Evolutionary conservation across 2,113 vertebrate genomes (phyloP).

Genomic region (Collichthys lucidus): DNA sequence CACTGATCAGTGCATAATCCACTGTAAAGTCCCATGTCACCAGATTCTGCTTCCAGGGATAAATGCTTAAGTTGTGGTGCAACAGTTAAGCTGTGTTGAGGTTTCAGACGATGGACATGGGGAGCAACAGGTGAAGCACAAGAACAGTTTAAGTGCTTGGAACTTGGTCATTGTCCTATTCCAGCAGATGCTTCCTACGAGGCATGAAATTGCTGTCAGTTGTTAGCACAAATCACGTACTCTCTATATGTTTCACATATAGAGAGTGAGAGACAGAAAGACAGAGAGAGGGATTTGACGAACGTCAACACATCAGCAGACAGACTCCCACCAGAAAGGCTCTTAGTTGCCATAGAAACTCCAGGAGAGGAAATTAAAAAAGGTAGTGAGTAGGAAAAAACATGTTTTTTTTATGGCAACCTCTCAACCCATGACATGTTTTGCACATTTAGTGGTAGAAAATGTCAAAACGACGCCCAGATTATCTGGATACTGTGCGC

Average conservation of each 20-base stretch:
- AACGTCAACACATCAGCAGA: slow-evolving; percentile 61
- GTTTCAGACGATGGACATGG: slow-evolving; percentile 1
- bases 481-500: background rate
- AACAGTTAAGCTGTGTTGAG: background rate
- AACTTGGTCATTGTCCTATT: background rate
- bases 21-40: background rate
- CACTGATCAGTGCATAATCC: background rate
- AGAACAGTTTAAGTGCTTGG: background rate
- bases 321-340: slow-evolving; percentile 70
- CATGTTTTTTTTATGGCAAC: slow-evolving; percentile 58
- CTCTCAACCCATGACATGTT: slow-evolving; percentile 49
- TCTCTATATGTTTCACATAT: background rate
- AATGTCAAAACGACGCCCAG: slow-evolving; percentile 31
- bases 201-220: slow-evolving; percentile 21
- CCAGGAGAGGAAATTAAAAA: slow-evolving; percentile 73
- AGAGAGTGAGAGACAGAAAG: slow-evolving; percentile 19
- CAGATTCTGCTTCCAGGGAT: background rate
- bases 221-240: slow-evolving; percentile 23
- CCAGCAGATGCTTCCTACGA: background rate
- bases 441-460: slow-evolving; percentile 49
- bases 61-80: background rate
- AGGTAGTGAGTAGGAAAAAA: slow-evolving; percentile 47
- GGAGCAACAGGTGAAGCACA: slow-evolving; percentile 19
- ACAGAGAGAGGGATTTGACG: slow-evolving; percentile 64
- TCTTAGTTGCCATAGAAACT: slow-evolving; percentile 85